Percentiles rank a stretch among this genome's conserved stretches.
These are phyloP conservation scores for Caranx melampygus DNA, from an alignment of 2,113 vertebrate species.

Conservation along the genomic window DNA sequence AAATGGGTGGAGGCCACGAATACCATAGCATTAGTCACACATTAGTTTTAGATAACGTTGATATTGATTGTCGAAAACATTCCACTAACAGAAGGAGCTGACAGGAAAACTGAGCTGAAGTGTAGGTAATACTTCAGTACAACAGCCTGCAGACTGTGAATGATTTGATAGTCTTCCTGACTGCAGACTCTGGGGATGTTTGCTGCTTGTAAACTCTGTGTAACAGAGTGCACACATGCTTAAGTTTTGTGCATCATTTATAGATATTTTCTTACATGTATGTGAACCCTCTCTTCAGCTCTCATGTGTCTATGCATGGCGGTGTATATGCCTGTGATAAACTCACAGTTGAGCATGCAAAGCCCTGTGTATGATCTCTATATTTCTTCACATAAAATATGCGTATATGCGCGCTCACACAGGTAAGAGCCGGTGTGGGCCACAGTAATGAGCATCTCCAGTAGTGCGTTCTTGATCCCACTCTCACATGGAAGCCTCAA, in stretches of 20 bases:
- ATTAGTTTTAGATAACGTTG: background rate
- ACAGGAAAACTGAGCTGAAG: background rate
- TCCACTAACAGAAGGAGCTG: background rate
- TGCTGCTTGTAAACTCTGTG: slow-evolving; percentile 30
- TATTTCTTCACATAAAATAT: slow-evolving; percentile 31
- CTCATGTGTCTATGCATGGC: background rate
- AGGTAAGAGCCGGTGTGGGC: slow-evolving; percentile 48
- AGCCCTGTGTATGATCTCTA: background rate
- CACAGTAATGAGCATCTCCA: slow-evolving; percentile 67
- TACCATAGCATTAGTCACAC: background rate
- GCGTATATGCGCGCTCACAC: slow-evolving; percentile 19
- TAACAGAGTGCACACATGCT: slow-evolving; percentile 3
- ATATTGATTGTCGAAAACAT: background rate
- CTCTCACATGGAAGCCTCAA: slow-evolving; percentile 57
- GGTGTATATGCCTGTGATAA: background rate
- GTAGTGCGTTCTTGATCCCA: slow-evolving; percentile 61
- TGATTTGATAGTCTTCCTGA: slow-evolving; percentile 48
- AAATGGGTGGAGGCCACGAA: background rate
- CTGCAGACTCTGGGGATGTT: slow-evolving; percentile 35
- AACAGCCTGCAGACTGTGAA: slow-evolving; percentile 43
- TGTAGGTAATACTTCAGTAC: slow-evolving; percentile 4
- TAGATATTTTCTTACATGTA: background rate
- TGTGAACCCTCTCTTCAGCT: background rate
- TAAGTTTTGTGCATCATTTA: background rate
- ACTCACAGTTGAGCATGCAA: background rate